Base-by-base conservation (phyloP, 2,888 invertebrate species). In the Petrolisthes manimaculis region DNA sequence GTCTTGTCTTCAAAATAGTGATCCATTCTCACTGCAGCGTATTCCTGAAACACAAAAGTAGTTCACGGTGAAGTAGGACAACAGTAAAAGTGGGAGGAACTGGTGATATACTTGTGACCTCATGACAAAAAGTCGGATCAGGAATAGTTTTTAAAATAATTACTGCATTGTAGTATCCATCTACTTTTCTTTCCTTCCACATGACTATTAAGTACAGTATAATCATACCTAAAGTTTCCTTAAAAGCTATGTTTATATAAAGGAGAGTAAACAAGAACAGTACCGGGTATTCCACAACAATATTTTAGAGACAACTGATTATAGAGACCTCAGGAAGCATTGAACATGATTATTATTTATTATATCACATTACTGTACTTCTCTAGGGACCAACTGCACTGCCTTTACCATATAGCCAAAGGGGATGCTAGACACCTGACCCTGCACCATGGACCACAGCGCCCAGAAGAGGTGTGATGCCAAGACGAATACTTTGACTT, bases 391-490 rank as follows among this genome's bases (percentile, higher is more conserved):
- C 8, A 56, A 51, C 53, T 9, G 37, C 4, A 81, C 71, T 67
- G 87, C 18, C 8, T 92, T 95, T 95, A 98, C 98, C 97, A 97
- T 97, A 93, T 98, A 98, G 86, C 98, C 98, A 92, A 99, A 99
- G 24, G 97, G 96, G 92, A 98, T 98, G 92, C 96, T 95, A 2
- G 97, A 97, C 81, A 95, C 96, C 90, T 96, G 95, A 0, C 97
- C 97, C 93, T 98, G 98, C 18, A 97, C 96, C 61, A 98, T 94
- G 3, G 96, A 95, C 99, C 99, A 99, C 0, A 99, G 94, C 0
- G 95, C 95, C 99, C 99, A 99, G 93, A 99, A 96, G 89, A 99
- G 95, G 93, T 99, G 97, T 80, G 97, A 97, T 54, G 96, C 97
- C 90, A 98, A 94, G 0, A 96, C 95, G 93, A 97, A 99, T 0